A percentile compares a stretch with the other conserved stretches of the same genome.
phyloP scores from a whole-genome alignment of 2,888 invertebrate genomes.

The Cryptocephalus primarius region DNA sequence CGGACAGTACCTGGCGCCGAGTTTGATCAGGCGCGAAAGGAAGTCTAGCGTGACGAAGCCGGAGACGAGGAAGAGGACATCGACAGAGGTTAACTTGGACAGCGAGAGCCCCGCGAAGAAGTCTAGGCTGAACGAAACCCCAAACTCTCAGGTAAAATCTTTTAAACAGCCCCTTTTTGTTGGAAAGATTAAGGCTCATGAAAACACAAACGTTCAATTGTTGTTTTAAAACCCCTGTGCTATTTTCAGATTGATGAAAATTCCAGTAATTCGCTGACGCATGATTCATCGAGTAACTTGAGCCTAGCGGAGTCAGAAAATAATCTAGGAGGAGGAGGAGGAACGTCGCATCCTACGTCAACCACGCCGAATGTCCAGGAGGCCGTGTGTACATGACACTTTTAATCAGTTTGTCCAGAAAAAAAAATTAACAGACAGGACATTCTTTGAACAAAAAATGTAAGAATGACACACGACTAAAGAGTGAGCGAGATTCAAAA shows the following conservation, averaged over 20 bases:
- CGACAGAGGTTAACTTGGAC: slow-evolving; percentile 15
- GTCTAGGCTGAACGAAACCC: slow-evolving; percentile 28
- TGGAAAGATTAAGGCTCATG: too few species aligned
- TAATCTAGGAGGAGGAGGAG: slow-evolving; percentile 10
- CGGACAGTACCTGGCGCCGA: slow-evolving; percentile 58
- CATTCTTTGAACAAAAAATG: too few species aligned
- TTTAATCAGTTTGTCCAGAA: neutral
- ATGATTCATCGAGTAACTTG: slow-evolving; percentile 38
- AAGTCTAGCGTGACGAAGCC: slow-evolving; percentile 42
- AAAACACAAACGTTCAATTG: too few species aligned
- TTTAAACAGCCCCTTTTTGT: too few species aligned
- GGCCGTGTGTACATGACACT: slow-evolving; percentile 32
- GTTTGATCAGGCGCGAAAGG: slow-evolving; percentile 59
- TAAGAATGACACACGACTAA: too few species aligned
- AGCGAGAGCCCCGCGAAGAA: slow-evolving; percentile 23
- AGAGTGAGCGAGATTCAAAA: too few species aligned
- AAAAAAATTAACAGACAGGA: too few species aligned
- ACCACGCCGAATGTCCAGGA: slow-evolving; percentile 14
- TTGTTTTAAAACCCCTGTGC: too few species aligned
- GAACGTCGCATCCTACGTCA: slow-evolving; percentile 1
- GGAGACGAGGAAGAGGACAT: slow-evolving; percentile 23
- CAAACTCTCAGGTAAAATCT: slow-evolving; percentile 21
- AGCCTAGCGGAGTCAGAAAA: slow-evolving; percentile 23
- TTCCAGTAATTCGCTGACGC: slow-evolving; percentile 36
- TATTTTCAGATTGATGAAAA: slow-evolving; percentile 35